Evolutionary conservation across 2,888 invertebrate species (phyloP).

Genomic region (Metallyticus violacea): DNA sequence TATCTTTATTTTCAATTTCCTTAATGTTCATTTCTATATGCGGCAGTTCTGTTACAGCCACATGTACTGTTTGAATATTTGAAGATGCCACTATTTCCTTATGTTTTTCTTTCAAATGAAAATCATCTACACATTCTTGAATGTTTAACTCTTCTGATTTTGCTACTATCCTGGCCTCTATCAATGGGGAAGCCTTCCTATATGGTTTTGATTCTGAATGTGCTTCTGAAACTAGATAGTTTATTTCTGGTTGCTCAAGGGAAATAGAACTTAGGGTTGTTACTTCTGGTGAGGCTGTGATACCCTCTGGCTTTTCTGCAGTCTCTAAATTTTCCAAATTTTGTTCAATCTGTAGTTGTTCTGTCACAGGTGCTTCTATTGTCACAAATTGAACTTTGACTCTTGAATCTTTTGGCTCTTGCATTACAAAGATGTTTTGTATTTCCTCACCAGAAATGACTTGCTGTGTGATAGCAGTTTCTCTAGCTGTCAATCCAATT

Average conservation of each 20-base stretch:
- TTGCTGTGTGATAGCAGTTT: neutral
- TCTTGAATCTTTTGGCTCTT: neutral
- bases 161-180: constrained; percentile 22
- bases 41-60: constrained; percentile 13
- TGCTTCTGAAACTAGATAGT: neutral
- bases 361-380: neutral
- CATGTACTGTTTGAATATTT: constrained; percentile 4
- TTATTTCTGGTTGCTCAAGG: neutral
- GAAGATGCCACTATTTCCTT: constrained; percentile 1
- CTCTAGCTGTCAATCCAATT: neutral
- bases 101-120: neutral
- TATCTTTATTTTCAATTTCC: neutral
- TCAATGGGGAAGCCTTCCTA: neutral
- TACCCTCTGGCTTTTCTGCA: neutral
- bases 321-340: neutral
- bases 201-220: neutral
- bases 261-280: neutral
- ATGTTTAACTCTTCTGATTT: constrained; percentile 12
- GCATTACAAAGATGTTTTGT: neutral
- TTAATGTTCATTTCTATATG: neutral
- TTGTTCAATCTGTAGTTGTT: neutral
- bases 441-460: neutral
- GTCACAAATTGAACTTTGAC: neutral
- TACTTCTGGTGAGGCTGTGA: neutral
- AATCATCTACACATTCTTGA: constrained; percentile 11